Evolutionary conservation across 1,140 invertebrate species (phyloP), one percentile per base, ranked within the genome.

Genomic region (Aphelinus certus): DNA sequence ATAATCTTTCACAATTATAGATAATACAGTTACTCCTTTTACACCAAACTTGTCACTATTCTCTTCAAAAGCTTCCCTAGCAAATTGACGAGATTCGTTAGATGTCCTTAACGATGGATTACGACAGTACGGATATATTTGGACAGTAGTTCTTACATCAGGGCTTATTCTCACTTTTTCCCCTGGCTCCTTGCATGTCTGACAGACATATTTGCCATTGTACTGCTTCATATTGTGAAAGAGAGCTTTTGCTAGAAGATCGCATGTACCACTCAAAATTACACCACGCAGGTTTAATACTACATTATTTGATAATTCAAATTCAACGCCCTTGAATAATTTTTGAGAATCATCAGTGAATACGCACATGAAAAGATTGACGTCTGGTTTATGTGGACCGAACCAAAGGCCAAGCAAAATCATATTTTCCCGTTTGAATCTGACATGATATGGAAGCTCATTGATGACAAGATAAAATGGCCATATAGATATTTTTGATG

Each of bases 401-500:
- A 78, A 79, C 78, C 80, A 81, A 45, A 81, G 7, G 3, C 76
- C 77, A 10, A 63, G 70, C n/a, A 81, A 57, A 43, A 81, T 71
- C 5, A 76, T 42, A 64, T 80, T 81, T 65, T 79, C 80, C 43
- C 78, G 51, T 60, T 73, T 76, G 1, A 69, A 69, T 43, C 80
- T 58, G 7, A 70, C 4, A 7, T 42, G n/a, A 43, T 64, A 77
- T 3, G 78, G 72, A 9, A 79, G 69, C 66, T 79, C 75, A 67
- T 79, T 84, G 1, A 84, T 72, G n/a, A 67, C 71, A 0, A 80
- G 47, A 48, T 80, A 78, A 55, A 83, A 77, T n/a, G 82, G 83
- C 82, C 82, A 84, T 53, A 84, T 66, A 62, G 77, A 76, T 49
- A 74, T 74, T 77, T 79, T 81, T 10, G 83, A 83, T 2, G 83